These are phyloP conservation scores for Balaenoptera acutorostrata DNA, from an alignment of 2,113 vertebrate species.

Conservation along the genomic window DNA sequence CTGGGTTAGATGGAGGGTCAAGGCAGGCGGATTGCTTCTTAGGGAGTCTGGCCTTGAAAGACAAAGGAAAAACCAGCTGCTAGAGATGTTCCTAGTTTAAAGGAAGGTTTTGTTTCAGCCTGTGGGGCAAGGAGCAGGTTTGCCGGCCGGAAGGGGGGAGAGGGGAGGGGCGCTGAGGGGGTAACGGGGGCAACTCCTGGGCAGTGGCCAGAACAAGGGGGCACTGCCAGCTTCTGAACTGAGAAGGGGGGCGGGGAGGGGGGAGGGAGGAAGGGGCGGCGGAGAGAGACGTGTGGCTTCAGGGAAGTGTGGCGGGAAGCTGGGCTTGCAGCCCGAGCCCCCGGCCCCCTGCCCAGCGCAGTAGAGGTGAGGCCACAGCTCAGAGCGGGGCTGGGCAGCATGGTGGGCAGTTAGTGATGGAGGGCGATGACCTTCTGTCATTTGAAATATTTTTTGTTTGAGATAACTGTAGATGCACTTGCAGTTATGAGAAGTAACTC, in stretches of 20 bases:
- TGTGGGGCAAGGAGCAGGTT: background rate
- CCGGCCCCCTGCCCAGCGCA: fast-evolving
- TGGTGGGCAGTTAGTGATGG: too few relatives aligned
- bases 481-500: background rate
- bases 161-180: too few relatives aligned
- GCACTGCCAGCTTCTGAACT: too few relatives aligned
- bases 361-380: background rate
- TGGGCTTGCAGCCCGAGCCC: too few relatives aligned
- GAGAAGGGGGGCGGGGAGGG: background rate
- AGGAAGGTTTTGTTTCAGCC: too few relatives aligned
- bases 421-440: background rate
- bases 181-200: background rate
- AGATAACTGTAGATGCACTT: background rate
- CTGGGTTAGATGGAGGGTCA: fast-evolving
- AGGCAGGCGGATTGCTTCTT: background rate
- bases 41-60: background rate
- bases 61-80: background rate
- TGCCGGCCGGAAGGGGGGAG: fast-evolving
- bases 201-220: too few relatives aligned
- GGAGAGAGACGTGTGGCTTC: background rate
- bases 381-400: too few relatives aligned
- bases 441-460: background rate
- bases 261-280: too few relatives aligned
- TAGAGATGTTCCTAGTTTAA: too few relatives aligned
- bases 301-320: fast-evolving